Evolutionary conservation across 2,888 invertebrate genomes (phyloP), one percentile per base, ranked within the genome.

Genomic region (Latrodectus elegans): DNA sequence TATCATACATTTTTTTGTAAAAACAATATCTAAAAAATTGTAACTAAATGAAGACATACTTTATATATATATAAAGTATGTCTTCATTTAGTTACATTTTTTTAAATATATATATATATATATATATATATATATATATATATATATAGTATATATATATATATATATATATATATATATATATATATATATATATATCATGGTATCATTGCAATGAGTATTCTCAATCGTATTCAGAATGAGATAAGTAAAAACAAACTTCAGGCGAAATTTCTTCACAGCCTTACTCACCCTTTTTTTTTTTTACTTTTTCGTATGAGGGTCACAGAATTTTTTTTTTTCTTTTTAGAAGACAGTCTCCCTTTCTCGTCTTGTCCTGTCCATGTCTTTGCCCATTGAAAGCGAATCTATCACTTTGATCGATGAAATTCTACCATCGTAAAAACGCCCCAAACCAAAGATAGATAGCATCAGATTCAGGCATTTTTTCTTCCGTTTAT

Each of bases 321-420:
- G 74, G 38, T 75, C 55, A n/a, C 60, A 8, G 75, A 70, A 75
- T 75, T 75, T 67, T 70, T 22, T 75, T 75, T 67, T 70, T 22
- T 70, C 75, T 70, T 75, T 75, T 38, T 12, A 53, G 52, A 55
- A 64, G 64, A 38, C 77, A 64, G 68, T 76, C 75, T 70, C 52
- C 64, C 38, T 72, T 76, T 75, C 55, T 55, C 17, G 60, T 64
- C 84, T 64, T 84, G 84, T 84, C 84, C 84, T 84, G 77, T 77
- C 77, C 84, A 72, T 84, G 84, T 84, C 84, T 71, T 65, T 76
- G 70, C 77, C 77, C 84, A 84, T 84, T 77, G 76, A 84, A 84
- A 84, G 84, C 64, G 84, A 84, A 84, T 84, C 84, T 77, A 76
- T 84, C 84, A 84, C 65, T 72, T 84, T 84, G 84, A 84, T 84